Percentiles rank a stretch among this genome's conserved stretches.
phyloP scores from a whole-genome alignment of 2,797 vertebrate genomes.

The Dryobates pubescens region DNA sequence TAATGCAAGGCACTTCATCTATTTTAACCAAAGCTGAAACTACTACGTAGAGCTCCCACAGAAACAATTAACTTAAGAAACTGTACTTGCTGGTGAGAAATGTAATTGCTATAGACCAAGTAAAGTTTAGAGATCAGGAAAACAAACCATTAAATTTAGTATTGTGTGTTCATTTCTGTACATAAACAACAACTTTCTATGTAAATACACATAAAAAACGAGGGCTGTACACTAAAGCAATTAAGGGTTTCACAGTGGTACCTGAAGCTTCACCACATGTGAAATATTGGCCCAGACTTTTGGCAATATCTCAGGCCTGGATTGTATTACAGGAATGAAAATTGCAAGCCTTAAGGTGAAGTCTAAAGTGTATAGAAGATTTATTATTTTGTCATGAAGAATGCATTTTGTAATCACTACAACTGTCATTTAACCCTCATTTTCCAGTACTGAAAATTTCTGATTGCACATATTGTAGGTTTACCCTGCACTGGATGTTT shows the following conservation, averaged over 20 bases:
- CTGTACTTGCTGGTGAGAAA: neutral
- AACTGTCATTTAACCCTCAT: neutral
- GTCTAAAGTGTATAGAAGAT: neutral
- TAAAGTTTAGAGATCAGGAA: neutral
- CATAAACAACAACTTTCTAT: neutral
- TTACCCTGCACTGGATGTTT: neutral
- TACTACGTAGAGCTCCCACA: neutral
- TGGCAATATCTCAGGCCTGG: neutral
- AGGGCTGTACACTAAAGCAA: neutral
- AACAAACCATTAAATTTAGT: neutral
- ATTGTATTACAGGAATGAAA: neutral
- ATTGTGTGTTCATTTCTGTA: neutral
- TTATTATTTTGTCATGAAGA: too few relatives aligned
- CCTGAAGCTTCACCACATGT: neutral
- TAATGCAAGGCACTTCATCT: too few relatives aligned
- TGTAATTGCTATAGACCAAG: neutral
- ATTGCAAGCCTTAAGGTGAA: neutral
- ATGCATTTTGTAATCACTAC: neutral
- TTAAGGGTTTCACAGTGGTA: neutral
- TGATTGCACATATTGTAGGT: neutral
- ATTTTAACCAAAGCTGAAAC: neutral
- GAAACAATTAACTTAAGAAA: neutral
- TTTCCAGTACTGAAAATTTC: neutral
- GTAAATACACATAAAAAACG: accelerated
- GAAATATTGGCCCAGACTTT: neutral